A percentile compares a stretch with the other conserved stretches of the same genome.
Conservation (phyloP, 1,140 invertebrate species). For the Macrocentrus cingulum region DNA sequence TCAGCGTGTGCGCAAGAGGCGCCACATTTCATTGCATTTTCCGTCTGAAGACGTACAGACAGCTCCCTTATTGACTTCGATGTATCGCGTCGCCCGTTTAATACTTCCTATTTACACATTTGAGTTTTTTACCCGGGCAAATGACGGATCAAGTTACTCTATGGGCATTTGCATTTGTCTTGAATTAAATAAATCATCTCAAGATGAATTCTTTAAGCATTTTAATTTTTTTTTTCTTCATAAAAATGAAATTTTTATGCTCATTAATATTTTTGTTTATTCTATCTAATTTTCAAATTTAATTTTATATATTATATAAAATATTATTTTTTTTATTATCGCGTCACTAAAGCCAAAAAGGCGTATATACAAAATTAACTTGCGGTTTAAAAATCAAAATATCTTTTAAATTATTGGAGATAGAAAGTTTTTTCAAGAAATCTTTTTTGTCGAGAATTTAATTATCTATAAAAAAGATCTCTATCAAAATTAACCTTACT, state of each 20-base stretch:
- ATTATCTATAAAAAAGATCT: no score
- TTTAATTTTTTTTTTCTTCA: no score
- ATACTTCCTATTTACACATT: slow-evolving; percentile 5
- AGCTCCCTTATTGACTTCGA: slow-evolving; percentile 48
- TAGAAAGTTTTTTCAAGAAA: no score
- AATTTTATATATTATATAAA: no score
- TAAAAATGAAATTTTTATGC: not conserved
- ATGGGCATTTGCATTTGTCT: not conserved
- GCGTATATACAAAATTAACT: no score
- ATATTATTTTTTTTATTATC: no score
- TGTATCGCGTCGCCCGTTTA: slow-evolving; percentile 27
- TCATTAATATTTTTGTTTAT: not conserved
- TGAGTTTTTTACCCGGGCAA: not conserved
- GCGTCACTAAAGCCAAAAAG: no score
- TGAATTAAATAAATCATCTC: slow-evolving; percentile 14
- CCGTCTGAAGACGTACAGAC: slow-evolving; percentile 46
- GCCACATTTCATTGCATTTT: slow-evolving; percentile 53
- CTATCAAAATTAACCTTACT: no score
- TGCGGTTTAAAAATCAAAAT: no score
- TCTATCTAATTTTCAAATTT: no score
- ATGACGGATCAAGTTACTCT: slow-evolving; percentile 24
- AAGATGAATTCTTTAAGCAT: slow-evolving; percentile 2
- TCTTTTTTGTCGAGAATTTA: no score
- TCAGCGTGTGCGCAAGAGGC: slow-evolving; percentile 31
- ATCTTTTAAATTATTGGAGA: no score